Percentiles rank a stretch among this genome's conserved stretches.
Conservation (phyloP, 2,888 invertebrate species). For the Cephus sareptanus region DNA sequence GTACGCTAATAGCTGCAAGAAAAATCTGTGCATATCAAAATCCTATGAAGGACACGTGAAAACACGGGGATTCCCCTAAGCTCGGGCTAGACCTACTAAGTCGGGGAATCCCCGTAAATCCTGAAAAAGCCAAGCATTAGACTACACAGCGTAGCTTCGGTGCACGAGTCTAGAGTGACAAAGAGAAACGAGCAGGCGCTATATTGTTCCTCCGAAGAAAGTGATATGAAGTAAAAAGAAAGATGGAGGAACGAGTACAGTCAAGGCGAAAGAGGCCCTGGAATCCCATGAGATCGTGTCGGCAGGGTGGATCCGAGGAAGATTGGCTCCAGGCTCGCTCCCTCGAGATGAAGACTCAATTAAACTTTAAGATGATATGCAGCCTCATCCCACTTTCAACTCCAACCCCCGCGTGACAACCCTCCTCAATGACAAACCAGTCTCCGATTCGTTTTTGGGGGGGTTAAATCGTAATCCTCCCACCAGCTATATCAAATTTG, state of each 20-base stretch:
- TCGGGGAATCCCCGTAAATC: background rate
- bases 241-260: constrained; percentile 23
- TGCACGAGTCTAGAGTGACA: background rate
- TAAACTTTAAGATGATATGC: constrained; percentile 79
- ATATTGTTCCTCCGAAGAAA: constrained; percentile 17
- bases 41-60: background rate
- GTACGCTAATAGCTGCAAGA: too few species aligned
- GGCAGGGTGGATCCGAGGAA: constrained; percentile 52
- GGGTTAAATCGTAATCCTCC: background rate
- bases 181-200: background rate
- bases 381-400: constrained; percentile 52
- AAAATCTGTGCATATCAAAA: background rate
- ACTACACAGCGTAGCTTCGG: background rate
- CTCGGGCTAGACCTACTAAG: background rate
- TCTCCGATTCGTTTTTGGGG: background rate
- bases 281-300: constrained; percentile 31
- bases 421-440: constrained; percentile 6
- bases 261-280: constrained; percentile 11
- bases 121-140: background rate
- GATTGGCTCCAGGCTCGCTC: constrained; percentile 66
- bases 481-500: background rate
- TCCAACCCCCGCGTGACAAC: background rate
- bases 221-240: constrained; percentile 12
- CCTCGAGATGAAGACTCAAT: constrained; percentile 74
- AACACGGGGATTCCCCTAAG: background rate